These are phyloP conservation scores for Danio kyathit DNA, from an alignment of 2,797 vertebrate genomes.

Conservation along the genomic window DNA sequence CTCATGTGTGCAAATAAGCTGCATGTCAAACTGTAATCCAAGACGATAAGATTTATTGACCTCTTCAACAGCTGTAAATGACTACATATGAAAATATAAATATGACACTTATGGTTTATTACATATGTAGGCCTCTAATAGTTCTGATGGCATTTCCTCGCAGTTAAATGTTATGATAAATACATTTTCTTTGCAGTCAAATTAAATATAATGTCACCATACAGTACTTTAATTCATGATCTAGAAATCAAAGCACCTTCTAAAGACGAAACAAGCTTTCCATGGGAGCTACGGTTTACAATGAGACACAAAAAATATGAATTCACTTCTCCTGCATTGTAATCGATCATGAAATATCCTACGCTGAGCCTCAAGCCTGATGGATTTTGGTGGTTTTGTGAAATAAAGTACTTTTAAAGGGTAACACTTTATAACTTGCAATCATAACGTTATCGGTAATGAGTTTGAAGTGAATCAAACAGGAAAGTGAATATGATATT, in stretches of 20 bases:
- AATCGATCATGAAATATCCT: slow-evolving; percentile 9
- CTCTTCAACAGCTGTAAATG: slow-evolving; percentile 51
- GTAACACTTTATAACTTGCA: slow-evolving; percentile 1
- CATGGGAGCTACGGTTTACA: slow-evolving; percentile 63
- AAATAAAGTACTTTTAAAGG: not conserved
- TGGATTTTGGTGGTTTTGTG: not conserved
- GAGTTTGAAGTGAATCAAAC: not conserved
- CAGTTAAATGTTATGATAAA: slow-evolving; percentile 57
- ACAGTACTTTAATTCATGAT: slow-evolving; percentile 50
- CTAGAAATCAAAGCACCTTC: slow-evolving; percentile 61
- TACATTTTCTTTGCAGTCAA: slow-evolving; percentile 56
- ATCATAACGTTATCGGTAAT: not conserved
- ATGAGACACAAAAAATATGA: slow-evolving; percentile 48
- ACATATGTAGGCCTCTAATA: slow-evolving; percentile 58
- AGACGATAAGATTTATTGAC: slow-evolving; percentile 45
- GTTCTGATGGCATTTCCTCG: slow-evolving; percentile 54
- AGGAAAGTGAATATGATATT: not conserved
- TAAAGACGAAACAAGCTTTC: slow-evolving; percentile 55
- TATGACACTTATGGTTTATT: slow-evolving; percentile 67
- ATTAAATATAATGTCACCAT: slow-evolving; percentile 72
- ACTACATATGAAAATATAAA: slow-evolving; percentile 73
- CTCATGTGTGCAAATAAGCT: not conserved
- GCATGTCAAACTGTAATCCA: not conserved
- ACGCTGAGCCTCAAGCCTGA: not conserved
- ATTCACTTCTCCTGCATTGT: slow-evolving; percentile 42